These are phyloP conservation scores for Meloidogyne floridensis DNA, from an alignment of 1,140 invertebrate genomes.

Conservation along the genomic window DNA sequence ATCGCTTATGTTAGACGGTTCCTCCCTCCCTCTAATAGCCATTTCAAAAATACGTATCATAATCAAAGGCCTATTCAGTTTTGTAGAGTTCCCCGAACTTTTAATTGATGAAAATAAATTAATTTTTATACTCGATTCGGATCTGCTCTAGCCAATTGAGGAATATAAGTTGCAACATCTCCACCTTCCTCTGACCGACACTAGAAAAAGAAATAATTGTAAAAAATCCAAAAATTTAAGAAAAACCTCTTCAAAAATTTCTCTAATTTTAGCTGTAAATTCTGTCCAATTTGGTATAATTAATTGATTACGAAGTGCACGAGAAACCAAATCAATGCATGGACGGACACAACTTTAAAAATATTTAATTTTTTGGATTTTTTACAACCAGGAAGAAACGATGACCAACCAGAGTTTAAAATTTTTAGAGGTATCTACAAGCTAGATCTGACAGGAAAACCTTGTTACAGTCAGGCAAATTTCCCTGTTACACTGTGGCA, in stretches of 20 bases:
- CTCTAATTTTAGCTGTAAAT: conserved; percentile 86
- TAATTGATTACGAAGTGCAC: conserved; percentile 88
- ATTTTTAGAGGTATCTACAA: too few species aligned
- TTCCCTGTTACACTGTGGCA: too few species aligned
- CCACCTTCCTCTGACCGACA: conserved; percentile 42
- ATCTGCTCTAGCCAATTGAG: conserved; percentile 63
- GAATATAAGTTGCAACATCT: conserved; percentile 63
- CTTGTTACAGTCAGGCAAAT: too few species aligned
- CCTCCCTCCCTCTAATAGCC: too few species aligned
- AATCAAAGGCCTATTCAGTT: too few species aligned
- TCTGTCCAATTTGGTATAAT: conserved; percentile 89
- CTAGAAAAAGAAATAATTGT: conserved; percentile 23
- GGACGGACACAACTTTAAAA: conserved; percentile 54
- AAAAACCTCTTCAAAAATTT: conserved; percentile 77
- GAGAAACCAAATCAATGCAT: conserved; percentile 74
- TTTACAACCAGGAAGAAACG: too few species aligned
- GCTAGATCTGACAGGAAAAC: too few species aligned
- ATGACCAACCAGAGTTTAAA: too few species aligned
- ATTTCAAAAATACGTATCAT: too few species aligned
- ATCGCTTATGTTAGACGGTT: too few species aligned
- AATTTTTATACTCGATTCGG: conserved; percentile 57
- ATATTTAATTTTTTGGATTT: not conserved
- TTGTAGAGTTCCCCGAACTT: too few species aligned
- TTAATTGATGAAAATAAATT: too few species aligned
- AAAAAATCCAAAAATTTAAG: not conserved